Evolutionary conservation across 2,113 vertebrate genomes (phyloP).

Genomic region (Cyphomyrus discorhynchus): DNA sequence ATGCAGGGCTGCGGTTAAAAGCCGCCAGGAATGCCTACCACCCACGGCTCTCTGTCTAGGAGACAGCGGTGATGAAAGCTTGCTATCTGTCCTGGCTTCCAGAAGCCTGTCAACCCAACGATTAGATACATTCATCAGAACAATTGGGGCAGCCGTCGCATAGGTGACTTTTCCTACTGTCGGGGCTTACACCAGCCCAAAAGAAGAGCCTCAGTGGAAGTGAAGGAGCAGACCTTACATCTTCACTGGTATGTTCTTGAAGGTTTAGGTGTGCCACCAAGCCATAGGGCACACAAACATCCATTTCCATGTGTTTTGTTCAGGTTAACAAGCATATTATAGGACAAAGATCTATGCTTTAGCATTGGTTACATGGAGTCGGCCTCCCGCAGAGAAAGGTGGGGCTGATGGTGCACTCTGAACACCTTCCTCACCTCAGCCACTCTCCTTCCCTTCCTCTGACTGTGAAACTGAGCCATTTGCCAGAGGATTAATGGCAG

Average conservation of each 20-base stretch:
- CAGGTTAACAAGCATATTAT: not conserved
- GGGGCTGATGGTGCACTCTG: not conserved
- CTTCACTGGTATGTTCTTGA: not conserved
- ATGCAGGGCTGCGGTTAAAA: not conserved
- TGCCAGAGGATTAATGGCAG: not conserved
- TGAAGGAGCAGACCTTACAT: not conserved
- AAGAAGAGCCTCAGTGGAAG: not conserved
- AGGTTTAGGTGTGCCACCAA: not conserved
- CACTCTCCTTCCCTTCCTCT: not conserved
- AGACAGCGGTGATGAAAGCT: conserved; percentile 23
- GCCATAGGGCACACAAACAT: not conserved
- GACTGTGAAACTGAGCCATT: not conserved
- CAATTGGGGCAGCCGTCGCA: conserved; percentile 25
- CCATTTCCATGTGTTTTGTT: not conserved
- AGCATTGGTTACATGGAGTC: not conserved
- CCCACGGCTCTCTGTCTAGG: not conserved
- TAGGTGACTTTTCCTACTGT: conserved; percentile 20
- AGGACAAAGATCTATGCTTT: not conserved
- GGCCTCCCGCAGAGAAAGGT: not conserved
- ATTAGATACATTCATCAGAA: conserved; percentile 41
- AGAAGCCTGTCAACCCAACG: conserved; percentile 25
- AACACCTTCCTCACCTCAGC: not conserved
- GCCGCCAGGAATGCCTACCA: not conserved
- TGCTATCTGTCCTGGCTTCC: conserved; percentile 31
- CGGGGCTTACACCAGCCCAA: not conserved